Evolutionary conservation across 2,888 invertebrate species (phyloP).

Genomic region (Eustalomyia histrio): DNA sequence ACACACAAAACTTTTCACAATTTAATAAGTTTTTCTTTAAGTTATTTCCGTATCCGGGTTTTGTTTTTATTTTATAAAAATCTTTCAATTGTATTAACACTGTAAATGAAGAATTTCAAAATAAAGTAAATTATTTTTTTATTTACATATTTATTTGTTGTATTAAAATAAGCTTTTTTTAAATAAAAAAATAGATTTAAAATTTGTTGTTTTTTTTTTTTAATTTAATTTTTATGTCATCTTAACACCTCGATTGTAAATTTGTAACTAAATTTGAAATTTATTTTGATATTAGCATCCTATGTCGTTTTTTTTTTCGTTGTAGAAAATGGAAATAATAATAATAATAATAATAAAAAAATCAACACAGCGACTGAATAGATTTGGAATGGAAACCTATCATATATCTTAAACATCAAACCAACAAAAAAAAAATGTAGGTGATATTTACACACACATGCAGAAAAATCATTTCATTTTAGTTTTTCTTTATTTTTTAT

Average conservation of each 20-base stretch:
- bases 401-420: conserved; percentile 24
- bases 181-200: not conserved
- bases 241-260: conserved; percentile 53
- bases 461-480: not conserved
- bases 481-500: not conserved
- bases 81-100: conserved; percentile 17
- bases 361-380: not conserved
- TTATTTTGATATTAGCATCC: conserved; percentile 35
- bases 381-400: conserved; percentile 15
- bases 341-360: too few relatives aligned
- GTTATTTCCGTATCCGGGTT: not conserved
- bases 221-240: conserved; percentile 23
- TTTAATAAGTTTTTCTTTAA: conserved; percentile 10
- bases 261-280: conserved; percentile 55
- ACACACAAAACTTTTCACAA: conserved; percentile 3
- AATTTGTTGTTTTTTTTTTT: conserved; percentile 12
- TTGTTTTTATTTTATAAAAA: conserved; percentile 8
- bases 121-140: not conserved
- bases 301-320: not conserved
- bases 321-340: not conserved
- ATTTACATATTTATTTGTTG: conserved; percentile 5
- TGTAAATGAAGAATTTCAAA: conserved; percentile 21
- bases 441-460: not conserved
- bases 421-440: not conserved
- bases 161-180: not conserved